Base-by-base conservation (phyloP, 2,113 vertebrate genomes). In the Tonatia bakeri region DNA sequence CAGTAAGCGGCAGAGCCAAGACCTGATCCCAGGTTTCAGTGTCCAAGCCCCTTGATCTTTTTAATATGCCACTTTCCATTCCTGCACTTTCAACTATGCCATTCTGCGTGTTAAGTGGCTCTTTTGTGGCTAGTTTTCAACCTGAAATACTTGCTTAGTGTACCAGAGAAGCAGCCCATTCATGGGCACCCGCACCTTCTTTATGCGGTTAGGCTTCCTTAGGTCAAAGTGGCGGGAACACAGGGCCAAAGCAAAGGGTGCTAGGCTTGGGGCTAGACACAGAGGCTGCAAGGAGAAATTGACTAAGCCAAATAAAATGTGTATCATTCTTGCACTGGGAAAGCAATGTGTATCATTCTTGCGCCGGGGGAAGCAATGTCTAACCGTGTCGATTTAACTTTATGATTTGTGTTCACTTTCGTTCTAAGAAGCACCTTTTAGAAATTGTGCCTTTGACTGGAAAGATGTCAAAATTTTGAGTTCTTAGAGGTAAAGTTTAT, bases 31-130 rank as follows among this genome's bases (percentile, higher is more conserved):
- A 96, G 77, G 77, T 90, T 97, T 89, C 82, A 90, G 73, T 87
- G 93, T 88, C 65, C 69, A 82, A 94, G 89, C 69, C 77, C 56
- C 67, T 94, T 95, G 82, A 87, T 86, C 75, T 92, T 94, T 93
- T 79, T 87, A 95, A 93, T 86, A 93, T 64, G 54, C 47, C 56
- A 89, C 89, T 83, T 87, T 87, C 89, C 88, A 92, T 24, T 87
- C 84, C 90, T 67, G 38, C 16, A 80, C 56, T 92, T 93, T 73
- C 80, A 91, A 92, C 69, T 72, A 73, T 90, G 75, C 54, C 52
- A 92, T 90, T 95, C 79, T 92, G 22, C 14, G 31, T 73, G 72
- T 81, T 92, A 96, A 94, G 52, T 31, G 9, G 59, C n/a, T 92
- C 69, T 81, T 96, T 61, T 81, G 70, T 67, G 47, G 85, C 36